These are phyloP conservation scores for Herpailurus yagouaroundi DNA, from an alignment of 2,113 vertebrate genomes.

Conservation along the genomic window DNA sequence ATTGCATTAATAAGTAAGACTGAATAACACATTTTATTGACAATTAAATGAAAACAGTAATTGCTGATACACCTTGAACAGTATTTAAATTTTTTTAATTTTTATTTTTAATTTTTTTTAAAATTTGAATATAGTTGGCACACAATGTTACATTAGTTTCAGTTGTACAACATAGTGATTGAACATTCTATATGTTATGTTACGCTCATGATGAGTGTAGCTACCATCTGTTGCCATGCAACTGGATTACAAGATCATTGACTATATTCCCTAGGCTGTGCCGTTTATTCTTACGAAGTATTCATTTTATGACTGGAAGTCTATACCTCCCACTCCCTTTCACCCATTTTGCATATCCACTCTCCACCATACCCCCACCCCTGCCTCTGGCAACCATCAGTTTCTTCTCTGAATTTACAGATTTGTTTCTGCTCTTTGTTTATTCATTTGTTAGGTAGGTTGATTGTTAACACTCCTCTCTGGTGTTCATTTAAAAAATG, in stretches of 20 bases:
- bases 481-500: background rate
- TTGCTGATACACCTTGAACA: background rate
- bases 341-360: background rate
- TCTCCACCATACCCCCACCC: rapidly evolving
- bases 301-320: background rate
- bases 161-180: background rate
- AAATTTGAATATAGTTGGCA: background rate
- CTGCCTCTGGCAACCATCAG: background rate
- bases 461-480: background rate
- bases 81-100: conserved; percentile 45
- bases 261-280: background rate
- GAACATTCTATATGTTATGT: background rate
- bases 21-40: conserved; percentile 55
- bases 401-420: background rate
- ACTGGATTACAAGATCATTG: background rate
- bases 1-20: conserved; percentile 61
- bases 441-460: background rate
- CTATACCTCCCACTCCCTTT: background rate
- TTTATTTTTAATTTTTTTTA: background rate
- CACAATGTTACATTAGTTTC: background rate
- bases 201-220: background rate
- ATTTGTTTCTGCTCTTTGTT: background rate
- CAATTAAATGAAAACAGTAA: conserved; percentile 53
- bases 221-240: background rate
- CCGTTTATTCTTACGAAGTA: background rate